Conservation (phyloP, 2,113 vertebrate genomes). For the Myrmecobius fasciatus region DNA sequence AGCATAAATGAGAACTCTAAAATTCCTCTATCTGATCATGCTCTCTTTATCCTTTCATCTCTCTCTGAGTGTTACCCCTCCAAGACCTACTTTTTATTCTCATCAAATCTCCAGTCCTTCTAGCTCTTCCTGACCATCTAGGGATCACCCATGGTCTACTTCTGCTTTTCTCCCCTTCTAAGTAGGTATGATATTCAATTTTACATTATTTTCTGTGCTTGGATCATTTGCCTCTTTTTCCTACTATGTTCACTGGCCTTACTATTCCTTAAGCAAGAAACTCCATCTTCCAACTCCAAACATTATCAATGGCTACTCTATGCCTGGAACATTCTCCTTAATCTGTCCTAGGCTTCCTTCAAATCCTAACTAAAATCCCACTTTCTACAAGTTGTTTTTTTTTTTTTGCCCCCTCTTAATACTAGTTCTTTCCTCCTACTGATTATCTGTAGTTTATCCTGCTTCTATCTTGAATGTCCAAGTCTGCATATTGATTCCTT, state of each 20-base stretch:
- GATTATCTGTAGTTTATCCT: not conserved
- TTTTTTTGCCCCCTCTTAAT: not conserved
- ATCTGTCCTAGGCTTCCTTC: not conserved
- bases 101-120: not conserved
- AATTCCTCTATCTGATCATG: not conserved
- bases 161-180: not conserved
- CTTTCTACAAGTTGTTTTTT: not conserved
- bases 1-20: not conserved
- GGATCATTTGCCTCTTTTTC: not conserved
- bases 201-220: not conserved
- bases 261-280: not conserved
- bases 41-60: no score
- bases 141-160: not conserved
- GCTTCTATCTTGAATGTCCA: not conserved
- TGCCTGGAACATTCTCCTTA: not conserved
- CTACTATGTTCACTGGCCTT: not conserved
- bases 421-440: not conserved
- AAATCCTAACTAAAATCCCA: not conserved
- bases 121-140: not conserved
- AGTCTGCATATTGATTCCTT: not conserved
- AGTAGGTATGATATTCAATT: not conserved
- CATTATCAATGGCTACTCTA: not conserved
- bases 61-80: not conserved
- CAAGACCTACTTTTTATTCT: not conserved
- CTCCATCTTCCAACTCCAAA: not conserved